Evolutionary conservation across 1,140 invertebrate genomes (phyloP).

Genomic region (Meloidogyne exigua): DNA sequence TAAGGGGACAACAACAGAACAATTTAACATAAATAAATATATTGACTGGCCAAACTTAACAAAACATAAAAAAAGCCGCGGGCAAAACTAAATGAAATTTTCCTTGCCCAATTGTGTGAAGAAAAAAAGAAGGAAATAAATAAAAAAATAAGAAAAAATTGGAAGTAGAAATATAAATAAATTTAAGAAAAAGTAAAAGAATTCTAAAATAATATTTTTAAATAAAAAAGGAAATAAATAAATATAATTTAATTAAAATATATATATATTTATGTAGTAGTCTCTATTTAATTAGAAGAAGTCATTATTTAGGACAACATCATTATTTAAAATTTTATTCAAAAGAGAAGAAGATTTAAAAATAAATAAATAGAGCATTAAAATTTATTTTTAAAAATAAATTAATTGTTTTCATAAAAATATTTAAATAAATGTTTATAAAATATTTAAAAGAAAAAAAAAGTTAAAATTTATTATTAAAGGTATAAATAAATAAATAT

Average conservation of each 20-base stretch:
- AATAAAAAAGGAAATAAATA: background rate
- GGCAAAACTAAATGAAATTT: background rate
- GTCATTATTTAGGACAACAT: too few relatives aligned
- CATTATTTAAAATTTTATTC: too few relatives aligned
- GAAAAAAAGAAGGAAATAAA: too few relatives aligned
- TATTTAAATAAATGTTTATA: too few relatives aligned
- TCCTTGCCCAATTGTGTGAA: background rate
- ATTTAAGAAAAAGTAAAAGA: background rate
- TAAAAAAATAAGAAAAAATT: background rate
- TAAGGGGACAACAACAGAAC: background rate
- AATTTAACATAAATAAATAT: background rate
- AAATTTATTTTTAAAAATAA: background rate
- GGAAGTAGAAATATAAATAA: background rate
- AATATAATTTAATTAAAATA: too few relatives aligned
- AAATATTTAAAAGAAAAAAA: too few relatives aligned
- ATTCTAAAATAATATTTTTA: background rate
- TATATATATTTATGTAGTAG: too few relatives aligned
- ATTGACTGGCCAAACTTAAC: background rate
- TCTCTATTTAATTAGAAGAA: too few relatives aligned
- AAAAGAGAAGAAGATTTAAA: too few relatives aligned
- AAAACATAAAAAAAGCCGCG: background rate
- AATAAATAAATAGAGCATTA: too few relatives aligned
- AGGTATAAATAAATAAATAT: too few relatives aligned
- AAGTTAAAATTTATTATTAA: too few relatives aligned
- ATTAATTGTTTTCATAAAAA: background rate